Conservation (phyloP, 2,888 invertebrate species). For the Galerucella nymphaeae region DNA sequence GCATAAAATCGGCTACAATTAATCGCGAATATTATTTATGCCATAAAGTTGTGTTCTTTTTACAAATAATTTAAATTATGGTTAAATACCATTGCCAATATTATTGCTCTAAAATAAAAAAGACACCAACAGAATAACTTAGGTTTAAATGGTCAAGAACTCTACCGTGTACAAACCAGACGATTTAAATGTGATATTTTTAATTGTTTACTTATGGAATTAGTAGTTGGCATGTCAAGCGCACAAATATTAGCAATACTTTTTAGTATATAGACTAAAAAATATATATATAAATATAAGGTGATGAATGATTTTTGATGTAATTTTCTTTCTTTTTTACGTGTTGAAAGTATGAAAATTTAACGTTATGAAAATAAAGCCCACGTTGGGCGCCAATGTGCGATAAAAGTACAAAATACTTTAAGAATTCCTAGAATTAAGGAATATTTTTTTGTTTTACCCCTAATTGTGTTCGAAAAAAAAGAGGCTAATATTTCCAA, state of each 20-base stretch:
- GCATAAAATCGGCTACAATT: neutral
- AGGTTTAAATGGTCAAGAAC: slow-evolving; percentile 45
- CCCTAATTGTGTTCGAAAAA: slow-evolving; percentile 6
- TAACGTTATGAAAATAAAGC: neutral
- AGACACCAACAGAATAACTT: neutral
- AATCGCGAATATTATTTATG: neutral
- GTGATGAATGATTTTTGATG: neutral
- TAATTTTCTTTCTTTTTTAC: neutral
- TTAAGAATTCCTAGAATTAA: slow-evolving; percentile 6
- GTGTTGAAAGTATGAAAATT: neutral
- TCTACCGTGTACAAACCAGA: slow-evolving; percentile 39
- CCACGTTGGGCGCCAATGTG: slow-evolving; percentile 7
- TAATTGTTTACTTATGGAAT: slow-evolving; percentile 21
- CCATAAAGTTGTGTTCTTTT: neutral
- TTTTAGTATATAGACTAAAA: neutral
- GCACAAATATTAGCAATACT: slow-evolving; percentile 18
- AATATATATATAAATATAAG: neutral
- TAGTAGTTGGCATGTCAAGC: slow-evolving; percentile 5
- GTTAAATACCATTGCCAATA: neutral
- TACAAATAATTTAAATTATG: neutral
- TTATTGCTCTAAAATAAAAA: neutral
- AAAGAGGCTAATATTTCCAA: slow-evolving; percentile 20
- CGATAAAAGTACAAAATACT: slow-evolving; percentile 17
- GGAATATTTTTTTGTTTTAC: slow-evolving; percentile 10
- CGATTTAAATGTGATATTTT: slow-evolving; percentile 30